Evolutionary conservation across 2,113 vertebrate species (phyloP), one percentile per base, ranked within the genome.

Genomic region (Callopanchax toddi): DNA sequence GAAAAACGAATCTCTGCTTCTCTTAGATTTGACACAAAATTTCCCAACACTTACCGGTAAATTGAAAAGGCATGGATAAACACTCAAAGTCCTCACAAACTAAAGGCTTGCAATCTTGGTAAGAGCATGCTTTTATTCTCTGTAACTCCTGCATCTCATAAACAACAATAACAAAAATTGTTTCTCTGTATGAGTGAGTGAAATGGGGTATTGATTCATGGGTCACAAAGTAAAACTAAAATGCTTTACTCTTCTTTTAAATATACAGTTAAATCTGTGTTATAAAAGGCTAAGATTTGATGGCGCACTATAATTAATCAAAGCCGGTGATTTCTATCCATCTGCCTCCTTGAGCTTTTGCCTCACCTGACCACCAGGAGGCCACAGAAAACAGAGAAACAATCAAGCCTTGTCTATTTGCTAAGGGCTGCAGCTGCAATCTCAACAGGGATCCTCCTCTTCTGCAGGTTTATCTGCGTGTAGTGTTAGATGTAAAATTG

Each of bases 301-400:
- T 37, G 5, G 11, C n/a, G n/a, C n/a, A n/a, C n/a, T n/a, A n/a
- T n/a, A 11, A 46, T 21, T 6, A 22, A 46, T 12, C 3, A 46
- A 46, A 18, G 3, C 44, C 10, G 44, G 9, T 1, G 21, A 18
- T 8, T 46, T 8, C 6, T 61, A 20, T 29, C 29, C 0, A 0
- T 36, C 37, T 39, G 43, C 22, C 20, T 21, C 16, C 20, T 45
- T 29, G 9, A 22, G 44, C 37, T 48, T 29, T 74, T 63, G 6
- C 58, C 15, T 62, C 37, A 70, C 69, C 58, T 80, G 56, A 23
- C 80, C 87, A 82, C 67, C 70, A 82, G 84, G 79, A 79, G 79
- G 82, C 78, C 20, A 8, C 59, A 53, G 44, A 40, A 18, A 46
- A 20, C 40, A 48, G 37, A 9, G 36, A 59, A 3, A 50, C 4